These are phyloP conservation scores for Eilema depressum DNA, from an alignment of 2,888 invertebrate genomes.

Conservation along the genomic window DNA sequence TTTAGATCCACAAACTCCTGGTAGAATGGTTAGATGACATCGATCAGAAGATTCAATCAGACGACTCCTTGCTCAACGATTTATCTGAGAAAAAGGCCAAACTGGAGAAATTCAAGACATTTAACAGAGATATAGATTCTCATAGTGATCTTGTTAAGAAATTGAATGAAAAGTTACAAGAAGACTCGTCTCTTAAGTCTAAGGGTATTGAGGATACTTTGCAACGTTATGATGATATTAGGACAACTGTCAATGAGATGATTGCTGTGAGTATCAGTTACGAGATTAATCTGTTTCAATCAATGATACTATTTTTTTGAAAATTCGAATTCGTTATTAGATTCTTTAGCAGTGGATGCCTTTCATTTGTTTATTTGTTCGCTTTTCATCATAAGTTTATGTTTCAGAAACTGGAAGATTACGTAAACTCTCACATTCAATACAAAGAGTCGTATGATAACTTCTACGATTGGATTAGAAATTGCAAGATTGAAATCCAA, in stretches of 20 bases:
- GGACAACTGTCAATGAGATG: slow-evolving; percentile 88
- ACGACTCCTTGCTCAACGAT: slow-evolving; percentile 92
- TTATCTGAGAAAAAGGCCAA: slow-evolving; percentile 96
- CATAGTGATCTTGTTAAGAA: slow-evolving; percentile 93
- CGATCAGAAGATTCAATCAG: slow-evolving; percentile 92
- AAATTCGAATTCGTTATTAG: not conserved
- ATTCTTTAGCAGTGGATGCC: not conserved
- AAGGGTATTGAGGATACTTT: slow-evolving; percentile 91
- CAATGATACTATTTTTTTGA: not conserved
- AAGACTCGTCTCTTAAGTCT: slow-evolving; percentile 89
- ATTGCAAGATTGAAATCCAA: slow-evolving; percentile 93
- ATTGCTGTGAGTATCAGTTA: slow-evolving; percentile 84
- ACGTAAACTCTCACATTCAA: slow-evolving; percentile 95
- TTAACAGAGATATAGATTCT: slow-evolving; percentile 93
- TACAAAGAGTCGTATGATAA: slow-evolving; percentile 94
- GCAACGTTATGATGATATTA: slow-evolving; percentile 90
- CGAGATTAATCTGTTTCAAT: not conserved
- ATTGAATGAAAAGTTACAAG: slow-evolving; percentile 90
- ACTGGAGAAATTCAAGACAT: slow-evolving; percentile 94
- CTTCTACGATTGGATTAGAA: slow-evolving; percentile 94
- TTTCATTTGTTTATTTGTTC: not conserved
- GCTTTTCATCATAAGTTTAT: not conserved
- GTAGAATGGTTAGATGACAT: slow-evolving; percentile 96
- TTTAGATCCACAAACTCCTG: slow-evolving; percentile 90
- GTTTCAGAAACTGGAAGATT: slow-evolving; percentile 90